phyloP scores from a whole-genome alignment of 2,113 vertebrate genomes.

The Grantiella picta region DNA sequence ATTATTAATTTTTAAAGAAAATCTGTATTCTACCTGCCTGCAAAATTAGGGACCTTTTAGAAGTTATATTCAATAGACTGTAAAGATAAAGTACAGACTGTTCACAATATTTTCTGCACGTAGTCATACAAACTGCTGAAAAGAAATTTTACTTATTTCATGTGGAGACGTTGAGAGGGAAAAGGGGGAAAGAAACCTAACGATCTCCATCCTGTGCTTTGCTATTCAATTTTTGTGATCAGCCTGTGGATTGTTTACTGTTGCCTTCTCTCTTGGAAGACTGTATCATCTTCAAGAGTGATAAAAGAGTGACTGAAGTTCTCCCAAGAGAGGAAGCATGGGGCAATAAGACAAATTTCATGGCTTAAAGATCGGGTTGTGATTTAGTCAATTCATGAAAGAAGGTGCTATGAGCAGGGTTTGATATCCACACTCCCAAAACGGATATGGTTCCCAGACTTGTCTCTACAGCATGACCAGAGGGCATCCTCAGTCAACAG shows the following conservation, averaged over 20 bases:
- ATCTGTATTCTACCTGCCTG: background rate
- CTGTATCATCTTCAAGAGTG: background rate
- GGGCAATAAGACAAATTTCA: background rate
- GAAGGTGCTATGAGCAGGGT: background rate
- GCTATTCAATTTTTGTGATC: background rate
- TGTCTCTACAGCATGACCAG: background rate
- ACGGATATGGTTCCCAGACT: background rate
- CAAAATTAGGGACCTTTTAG: background rate
- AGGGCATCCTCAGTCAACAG: background rate
- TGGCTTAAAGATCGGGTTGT: background rate
- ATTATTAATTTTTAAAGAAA: background rate
- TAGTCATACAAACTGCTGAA: background rate
- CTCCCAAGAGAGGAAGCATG: background rate
- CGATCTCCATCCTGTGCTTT: background rate
- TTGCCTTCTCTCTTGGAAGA: background rate
- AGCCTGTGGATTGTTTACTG: background rate
- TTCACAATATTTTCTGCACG: background rate
- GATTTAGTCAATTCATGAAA: background rate
- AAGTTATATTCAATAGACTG: background rate
- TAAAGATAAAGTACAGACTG: background rate
- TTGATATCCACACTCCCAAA: background rate
- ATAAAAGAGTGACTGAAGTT: background rate
- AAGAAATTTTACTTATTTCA: background rate
- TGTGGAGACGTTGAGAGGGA: background rate
- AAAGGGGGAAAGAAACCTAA: fast-evolving